Percentiles rank a stretch among this genome's conserved stretches.
phyloP scores from a whole-genome alignment of 2,888 invertebrate genomes.

The Amphipyra berbera region DNA sequence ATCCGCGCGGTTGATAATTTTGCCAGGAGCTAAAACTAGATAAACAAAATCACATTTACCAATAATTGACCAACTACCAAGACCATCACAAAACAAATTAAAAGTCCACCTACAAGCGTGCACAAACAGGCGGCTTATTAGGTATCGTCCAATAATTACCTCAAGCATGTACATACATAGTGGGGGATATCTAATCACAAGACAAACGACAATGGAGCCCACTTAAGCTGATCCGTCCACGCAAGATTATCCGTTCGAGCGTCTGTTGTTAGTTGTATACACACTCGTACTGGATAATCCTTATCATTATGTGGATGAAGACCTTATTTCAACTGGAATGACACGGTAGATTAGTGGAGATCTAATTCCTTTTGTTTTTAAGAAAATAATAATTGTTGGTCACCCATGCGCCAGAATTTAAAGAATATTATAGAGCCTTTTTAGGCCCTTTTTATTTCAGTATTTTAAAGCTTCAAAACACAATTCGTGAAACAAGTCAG shows the following conservation, averaged over 20 bases:
- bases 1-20: no score
- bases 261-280: conserved; percentile 38
- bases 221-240: conserved; percentile 66
- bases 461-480: no score
- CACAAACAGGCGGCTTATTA: conserved; percentile 17
- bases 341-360: conserved; percentile 13
- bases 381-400: no score
- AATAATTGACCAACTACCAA: no score
- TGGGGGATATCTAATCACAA: conserved; percentile 58
- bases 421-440: no score
- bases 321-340: conserved; percentile 24
- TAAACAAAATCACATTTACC: no score
- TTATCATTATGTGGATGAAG: conserved; percentile 35
- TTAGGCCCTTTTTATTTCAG: no score
- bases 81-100: neutral
- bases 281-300: conserved; percentile 44
- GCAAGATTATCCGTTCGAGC: conserved; percentile 60
- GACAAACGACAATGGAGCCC: conserved; percentile 65
- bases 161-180: conserved; percentile 30
- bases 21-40: no score
- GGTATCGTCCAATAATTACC: conserved; percentile 45
- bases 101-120: neutral
- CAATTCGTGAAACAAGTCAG: no score
- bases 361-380: conserved; percentile 7
- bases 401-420: no score